Evolutionary conservation across 2,797 vertebrate genomes (phyloP).

Genomic region (Enteromius fasciolatus): DNA sequence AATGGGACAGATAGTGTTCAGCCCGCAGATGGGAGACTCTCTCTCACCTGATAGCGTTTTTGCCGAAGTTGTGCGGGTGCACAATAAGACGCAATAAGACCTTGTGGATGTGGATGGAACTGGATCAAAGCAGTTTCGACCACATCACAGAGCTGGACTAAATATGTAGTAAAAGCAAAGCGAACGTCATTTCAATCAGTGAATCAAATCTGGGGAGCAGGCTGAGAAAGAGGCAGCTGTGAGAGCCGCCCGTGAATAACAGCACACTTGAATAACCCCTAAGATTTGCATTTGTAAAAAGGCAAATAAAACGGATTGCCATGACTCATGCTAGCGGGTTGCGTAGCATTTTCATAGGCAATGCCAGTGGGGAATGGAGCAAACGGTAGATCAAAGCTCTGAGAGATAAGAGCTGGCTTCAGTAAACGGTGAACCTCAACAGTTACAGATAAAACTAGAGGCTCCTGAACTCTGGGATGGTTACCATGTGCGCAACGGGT

Average conservation of each 20-base stretch:
- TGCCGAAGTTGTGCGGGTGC: not conserved
- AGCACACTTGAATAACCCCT: constrained; percentile 37
- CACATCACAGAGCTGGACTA: constrained; percentile 5
- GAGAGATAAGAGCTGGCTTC: constrained; percentile 32
- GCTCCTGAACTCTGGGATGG: constrained; percentile 29
- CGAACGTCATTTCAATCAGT: constrained; percentile 18
- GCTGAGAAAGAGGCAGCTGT: constrained; percentile 14
- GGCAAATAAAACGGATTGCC: constrained; percentile 27
- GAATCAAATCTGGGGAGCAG: constrained; percentile 31
- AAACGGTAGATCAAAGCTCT: constrained; percentile 40
- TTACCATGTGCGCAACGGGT: not conserved
- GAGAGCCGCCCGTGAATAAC: constrained; percentile 17
- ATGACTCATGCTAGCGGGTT: constrained; percentile 26
- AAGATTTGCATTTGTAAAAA: constrained; percentile 44
- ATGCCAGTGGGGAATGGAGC: constrained; percentile 27
- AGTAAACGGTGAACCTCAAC: constrained; percentile 16
- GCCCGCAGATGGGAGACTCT: not conserved
- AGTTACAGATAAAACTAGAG: constrained; percentile 23
- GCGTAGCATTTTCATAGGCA: not conserved
- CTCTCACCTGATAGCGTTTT: constrained; percentile 8
- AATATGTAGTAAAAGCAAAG: not conserved
- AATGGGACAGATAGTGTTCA: not conserved
- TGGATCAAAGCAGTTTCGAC: constrained; percentile 32
- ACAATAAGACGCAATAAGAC: constrained; percentile 31
- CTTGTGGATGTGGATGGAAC: constrained; percentile 9